Evolutionary conservation across 1,140 invertebrate genomes (phyloP).

Genomic region (Amyelois transitella): DNA sequence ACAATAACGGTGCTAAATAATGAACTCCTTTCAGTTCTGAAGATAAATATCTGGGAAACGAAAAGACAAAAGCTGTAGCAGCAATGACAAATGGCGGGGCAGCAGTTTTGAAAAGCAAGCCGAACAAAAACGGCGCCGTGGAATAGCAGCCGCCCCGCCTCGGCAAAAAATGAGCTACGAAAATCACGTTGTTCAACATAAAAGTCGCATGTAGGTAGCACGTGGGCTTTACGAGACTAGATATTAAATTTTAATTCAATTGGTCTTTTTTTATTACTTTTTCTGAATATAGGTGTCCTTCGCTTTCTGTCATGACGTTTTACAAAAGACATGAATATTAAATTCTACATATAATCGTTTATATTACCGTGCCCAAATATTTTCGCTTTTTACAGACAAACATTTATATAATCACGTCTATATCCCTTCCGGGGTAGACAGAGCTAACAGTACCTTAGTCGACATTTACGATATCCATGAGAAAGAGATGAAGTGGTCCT

Average conservation of each 20-base stretch:
- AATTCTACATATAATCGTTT: too few relatives aligned
- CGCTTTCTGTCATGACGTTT: too few relatives aligned
- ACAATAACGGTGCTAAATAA: constrained; percentile 20
- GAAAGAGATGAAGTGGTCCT: too few relatives aligned
- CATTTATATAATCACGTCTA: too few relatives aligned
- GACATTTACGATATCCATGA: too few relatives aligned
- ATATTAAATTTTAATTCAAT: neutral
- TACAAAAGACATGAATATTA: too few relatives aligned
- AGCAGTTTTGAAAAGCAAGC: constrained; percentile 14
- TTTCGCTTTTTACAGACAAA: too few relatives aligned
- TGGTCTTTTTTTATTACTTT: neutral
- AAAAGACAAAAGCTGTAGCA: constrained; percentile 21
- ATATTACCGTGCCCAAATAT: too few relatives aligned
- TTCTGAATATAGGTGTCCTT: too few relatives aligned
- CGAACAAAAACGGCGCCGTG: constrained; percentile 10
- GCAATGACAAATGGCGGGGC: constrained; percentile 18
- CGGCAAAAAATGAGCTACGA: constrained; percentile 1
- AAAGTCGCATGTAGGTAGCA: neutral
- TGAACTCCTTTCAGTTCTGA: constrained; percentile 14
- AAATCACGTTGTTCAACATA: constrained; percentile 1
- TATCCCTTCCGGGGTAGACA: too few relatives aligned
- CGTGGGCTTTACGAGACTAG: neutral
- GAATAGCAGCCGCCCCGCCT: neutral
- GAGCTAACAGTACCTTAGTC: too few relatives aligned
- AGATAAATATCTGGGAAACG: constrained; percentile 21